A percentile compares a stretch with the other conserved stretches of the same genome.
phyloP scores from a whole-genome alignment of 2,888 invertebrate species.

The Drosophila gaucha region DNA sequence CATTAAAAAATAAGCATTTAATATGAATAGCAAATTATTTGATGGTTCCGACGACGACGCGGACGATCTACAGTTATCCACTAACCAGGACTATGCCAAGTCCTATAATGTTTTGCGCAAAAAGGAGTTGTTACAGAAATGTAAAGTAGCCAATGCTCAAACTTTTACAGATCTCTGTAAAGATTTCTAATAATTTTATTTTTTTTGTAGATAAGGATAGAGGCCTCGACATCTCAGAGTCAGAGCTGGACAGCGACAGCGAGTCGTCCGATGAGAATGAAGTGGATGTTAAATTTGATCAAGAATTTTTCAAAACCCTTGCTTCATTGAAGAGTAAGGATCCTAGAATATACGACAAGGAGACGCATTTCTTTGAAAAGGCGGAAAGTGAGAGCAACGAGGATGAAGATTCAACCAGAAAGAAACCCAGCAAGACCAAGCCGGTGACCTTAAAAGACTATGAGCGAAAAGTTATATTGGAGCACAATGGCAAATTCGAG shows the following conservation, averaged over 20 bases:
- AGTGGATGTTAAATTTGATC: slow-evolving; percentile 86
- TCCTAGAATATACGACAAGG: slow-evolving; percentile 94
- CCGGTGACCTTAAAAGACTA: slow-evolving; percentile 91
- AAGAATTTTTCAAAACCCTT: slow-evolving; percentile 94
- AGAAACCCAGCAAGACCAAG: slow-evolving; percentile 85
- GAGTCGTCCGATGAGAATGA: slow-evolving; percentile 81
- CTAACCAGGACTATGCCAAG: slow-evolving; percentile 92
- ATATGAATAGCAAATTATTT: slow-evolving; percentile 76
- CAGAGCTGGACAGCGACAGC: slow-evolving; percentile 79
- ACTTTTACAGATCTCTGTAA: background rate
- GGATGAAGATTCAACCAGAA: slow-evolving; percentile 30
- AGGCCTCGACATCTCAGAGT: slow-evolving; percentile 74
- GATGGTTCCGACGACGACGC: slow-evolving; percentile 86
- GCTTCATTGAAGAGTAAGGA: slow-evolving; percentile 94
- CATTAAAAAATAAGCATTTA: slow-evolving; percentile 5
- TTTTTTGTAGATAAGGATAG: slow-evolving; percentile 78
- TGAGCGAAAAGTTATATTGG: slow-evolving; percentile 90
- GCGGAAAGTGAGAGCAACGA: slow-evolving; percentile 16
- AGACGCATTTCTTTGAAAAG: slow-evolving; percentile 88
- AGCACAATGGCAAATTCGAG: slow-evolving; percentile 88
- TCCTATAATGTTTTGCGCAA: slow-evolving; percentile 93
- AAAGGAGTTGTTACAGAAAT: slow-evolving; percentile 93
- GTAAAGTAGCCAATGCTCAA: slow-evolving; percentile 84
- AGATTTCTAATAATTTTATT: slow-evolving; percentile 51
- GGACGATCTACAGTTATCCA: slow-evolving; percentile 86